These are phyloP conservation scores for Monomorium pharaonis DNA, from an alignment of 1,140 invertebrate genomes.

Conservation along the genomic window DNA sequence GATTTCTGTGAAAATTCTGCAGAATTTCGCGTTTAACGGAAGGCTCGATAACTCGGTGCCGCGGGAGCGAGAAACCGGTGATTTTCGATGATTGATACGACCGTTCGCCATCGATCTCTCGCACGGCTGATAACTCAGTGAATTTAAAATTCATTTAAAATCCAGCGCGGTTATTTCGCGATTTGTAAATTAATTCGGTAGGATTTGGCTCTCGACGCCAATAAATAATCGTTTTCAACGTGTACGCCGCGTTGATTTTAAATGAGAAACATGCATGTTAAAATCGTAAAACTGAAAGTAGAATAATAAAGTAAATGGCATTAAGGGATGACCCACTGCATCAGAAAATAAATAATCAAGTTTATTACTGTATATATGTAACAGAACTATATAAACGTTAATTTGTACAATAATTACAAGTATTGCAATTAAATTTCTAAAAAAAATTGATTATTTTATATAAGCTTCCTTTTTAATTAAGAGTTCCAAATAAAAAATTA, in stretches of 20 bases:
- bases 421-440: not conserved
- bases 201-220: conserved; percentile 44
- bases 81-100: conserved; percentile 38
- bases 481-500: not conserved
- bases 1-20: not conserved
- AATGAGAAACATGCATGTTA: conserved; percentile 12
- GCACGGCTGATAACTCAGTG: not conserved
- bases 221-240: conserved; percentile 51
- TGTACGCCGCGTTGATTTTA: conserved; percentile 34
- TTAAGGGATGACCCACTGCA: not conserved
- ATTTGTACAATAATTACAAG: not conserved
- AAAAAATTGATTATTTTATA: not conserved
- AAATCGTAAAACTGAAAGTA: conserved; percentile 11
- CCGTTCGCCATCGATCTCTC: conserved; percentile 9
- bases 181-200: conserved; percentile 50
- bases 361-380: not conserved
- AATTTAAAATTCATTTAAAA: conserved; percentile 57
- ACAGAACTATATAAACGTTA: not conserved
- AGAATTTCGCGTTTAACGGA: not conserved
- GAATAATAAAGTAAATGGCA: not conserved
- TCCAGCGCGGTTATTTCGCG: conserved; percentile 43
- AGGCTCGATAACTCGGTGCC: conserved; percentile 1
- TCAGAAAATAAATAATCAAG: not conserved
- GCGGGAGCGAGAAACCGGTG: not conserved
- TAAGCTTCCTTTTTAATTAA: not conserved